phyloP scores from a whole-genome alignment of 2,113 vertebrate species.

The Dasyornis broadbenti region DNA sequence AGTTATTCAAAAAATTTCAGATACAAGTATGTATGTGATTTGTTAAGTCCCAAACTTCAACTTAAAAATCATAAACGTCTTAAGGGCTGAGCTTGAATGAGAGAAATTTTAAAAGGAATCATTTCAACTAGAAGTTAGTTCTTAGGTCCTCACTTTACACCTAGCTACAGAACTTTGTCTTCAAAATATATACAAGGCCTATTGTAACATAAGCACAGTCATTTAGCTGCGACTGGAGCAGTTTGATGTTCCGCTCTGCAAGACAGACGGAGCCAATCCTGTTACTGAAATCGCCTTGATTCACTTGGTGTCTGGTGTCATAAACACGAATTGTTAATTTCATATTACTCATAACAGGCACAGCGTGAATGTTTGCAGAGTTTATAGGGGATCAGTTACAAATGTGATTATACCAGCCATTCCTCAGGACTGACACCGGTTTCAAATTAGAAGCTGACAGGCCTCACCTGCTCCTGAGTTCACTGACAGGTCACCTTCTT shows the following conservation, averaged over 20 bases:
- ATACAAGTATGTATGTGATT: background rate
- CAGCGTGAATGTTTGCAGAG: constrained; percentile 53
- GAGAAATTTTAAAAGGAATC: background rate
- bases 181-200: constrained; percentile 1
- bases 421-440: constrained; percentile 74
- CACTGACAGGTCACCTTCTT: constrained; percentile 80
- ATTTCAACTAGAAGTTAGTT: background rate
- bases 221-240: background rate
- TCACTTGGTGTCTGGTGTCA: constrained; percentile 50
- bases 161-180: background rate
- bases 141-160: background rate
- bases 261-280: background rate
- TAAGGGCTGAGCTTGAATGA: background rate
- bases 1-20: constrained; percentile 41
- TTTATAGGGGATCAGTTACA: constrained; percentile 72
- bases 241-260: background rate
- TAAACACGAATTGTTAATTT: constrained; percentile 64
- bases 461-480: constrained; percentile 82
- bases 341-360: constrained; percentile 34
- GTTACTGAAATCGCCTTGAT: constrained; percentile 37
- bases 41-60: background rate
- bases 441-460: constrained; percentile 83
- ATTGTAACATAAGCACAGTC: background rate
- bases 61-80: background rate
- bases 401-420: constrained; percentile 74